These are phyloP conservation scores for Agonopterix heracliana DNA, from an alignment of 2,888 invertebrate species.

Conservation along the genomic window DNA sequence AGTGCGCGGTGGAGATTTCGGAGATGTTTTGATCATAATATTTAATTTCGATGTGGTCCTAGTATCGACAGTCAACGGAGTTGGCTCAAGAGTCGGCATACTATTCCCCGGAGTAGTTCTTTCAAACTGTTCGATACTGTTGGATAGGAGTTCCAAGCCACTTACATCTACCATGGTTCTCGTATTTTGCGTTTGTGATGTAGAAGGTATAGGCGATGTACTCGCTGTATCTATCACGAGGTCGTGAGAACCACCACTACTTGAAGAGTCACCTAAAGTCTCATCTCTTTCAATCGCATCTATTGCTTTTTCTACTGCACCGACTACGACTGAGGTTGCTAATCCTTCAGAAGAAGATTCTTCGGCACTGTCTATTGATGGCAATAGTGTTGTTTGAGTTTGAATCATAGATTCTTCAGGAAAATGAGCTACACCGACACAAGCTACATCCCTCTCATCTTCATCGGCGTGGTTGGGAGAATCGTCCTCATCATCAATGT, in stretches of 20 bases:
- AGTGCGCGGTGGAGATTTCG: slow-evolving; percentile 56
- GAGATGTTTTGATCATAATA: slow-evolving; percentile 64
- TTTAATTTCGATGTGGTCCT: slow-evolving; percentile 48
- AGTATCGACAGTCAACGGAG: slow-evolving; percentile 57
- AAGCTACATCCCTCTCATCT: slow-evolving; percentile 62
- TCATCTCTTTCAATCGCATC: slow-evolving; percentile 64
- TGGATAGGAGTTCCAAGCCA: slow-evolving; percentile 87
- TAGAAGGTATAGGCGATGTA: slow-evolving; percentile 38
- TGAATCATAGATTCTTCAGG: slow-evolving; percentile 44
- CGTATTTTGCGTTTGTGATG: slow-evolving; percentile 19
- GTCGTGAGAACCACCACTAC: slow-evolving; percentile 62
- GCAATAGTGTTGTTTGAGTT: slow-evolving; percentile 27
- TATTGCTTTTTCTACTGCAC: slow-evolving; percentile 61
- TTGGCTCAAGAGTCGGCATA: slow-evolving; percentile 48
- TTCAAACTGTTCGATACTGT: slow-evolving; percentile 89
- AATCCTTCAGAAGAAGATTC: slow-evolving; percentile 60
- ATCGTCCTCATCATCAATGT: slow-evolving; percentile 82
- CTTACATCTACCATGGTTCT: slow-evolving; percentile 80
- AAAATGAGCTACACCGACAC: slow-evolving; percentile 66
- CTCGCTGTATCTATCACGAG: slow-evolving; percentile 65
- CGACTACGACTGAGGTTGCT: slow-evolving; percentile 41
- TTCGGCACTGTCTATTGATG: slow-evolving; percentile 52
- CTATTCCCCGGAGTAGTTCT: slow-evolving; percentile 60
- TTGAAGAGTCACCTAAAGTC: slow-evolving; percentile 51
- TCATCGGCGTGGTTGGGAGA: slow-evolving; percentile 65